Base-by-base conservation (phyloP, 2,888 invertebrate genomes). In the Hypena proboscidalis region DNA sequence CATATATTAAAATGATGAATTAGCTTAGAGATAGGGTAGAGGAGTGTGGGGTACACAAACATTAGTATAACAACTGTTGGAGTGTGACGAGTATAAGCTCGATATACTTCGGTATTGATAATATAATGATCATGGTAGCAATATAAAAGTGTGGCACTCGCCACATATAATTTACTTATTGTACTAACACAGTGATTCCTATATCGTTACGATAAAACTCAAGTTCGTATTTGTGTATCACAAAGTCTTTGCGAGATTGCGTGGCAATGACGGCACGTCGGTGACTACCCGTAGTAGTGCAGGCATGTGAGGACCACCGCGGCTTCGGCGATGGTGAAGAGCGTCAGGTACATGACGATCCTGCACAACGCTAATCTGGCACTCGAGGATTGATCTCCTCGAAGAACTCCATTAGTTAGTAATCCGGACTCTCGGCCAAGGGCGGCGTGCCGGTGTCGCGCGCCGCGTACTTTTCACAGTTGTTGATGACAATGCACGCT, bases 401-500 rank as follows among this genome's bases (percentile, higher is more conserved):
- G 61, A 83, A 78, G 67, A 61, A 80, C 53, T 80, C 82, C 74
- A 45, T 74, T 75, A 80, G 85, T 75, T 86, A 86, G 53, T 85
- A 74, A 63, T 77, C 78, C 40, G 71, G 72, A 0, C 62, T 25
- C 6, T 26, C 21, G 0, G 66, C 45, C 1, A 19, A 26, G 20
- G 70, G 67, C 8, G 71, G 55, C 3, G 35, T 43, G 32, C 11
- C 43, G 27, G 39, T 27, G 9, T 64, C 66, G 25, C 59, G 67
- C 4, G 40, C n/a, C 1, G 58, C 56, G 57, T 57, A 74, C 20
- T 71, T 70, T 8, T 71, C 62, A 77, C 96, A 96, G 80, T 95
- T 95, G 53, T 92, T 83, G 42, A 95, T 92, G 0, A 96, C 96
- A 50, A 92, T 83, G 30, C 83, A 78, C 0, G 96, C 96, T 36